Percentiles rank a stretch among this genome's conserved stretches.
These are phyloP conservation scores for Mythimna loreyi DNA, from an alignment of 2,888 invertebrate genomes.

Conservation along the genomic window DNA sequence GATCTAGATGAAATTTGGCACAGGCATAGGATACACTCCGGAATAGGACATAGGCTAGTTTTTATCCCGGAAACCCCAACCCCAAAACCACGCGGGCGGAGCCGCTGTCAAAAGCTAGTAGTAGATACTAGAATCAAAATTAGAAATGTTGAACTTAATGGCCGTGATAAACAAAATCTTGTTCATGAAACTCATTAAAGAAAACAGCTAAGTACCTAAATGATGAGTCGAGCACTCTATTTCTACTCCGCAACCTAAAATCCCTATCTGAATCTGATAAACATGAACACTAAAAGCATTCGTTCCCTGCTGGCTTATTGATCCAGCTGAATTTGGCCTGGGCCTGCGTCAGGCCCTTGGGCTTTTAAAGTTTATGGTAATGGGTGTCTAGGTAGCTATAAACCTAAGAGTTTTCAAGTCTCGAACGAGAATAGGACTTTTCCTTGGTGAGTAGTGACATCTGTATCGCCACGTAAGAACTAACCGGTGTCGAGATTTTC, in stretches of 20 bases:
- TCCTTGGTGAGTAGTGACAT: too few species aligned
- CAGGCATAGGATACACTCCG: too few species aligned
- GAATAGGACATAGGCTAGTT: too few species aligned
- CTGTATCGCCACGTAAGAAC: too few species aligned
- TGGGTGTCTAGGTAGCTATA: neutral
- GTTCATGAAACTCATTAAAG: neutral
- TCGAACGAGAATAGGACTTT: neutral
- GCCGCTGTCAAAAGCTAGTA: too few species aligned
- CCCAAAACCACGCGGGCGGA: too few species aligned
- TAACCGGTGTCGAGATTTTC: too few species aligned
- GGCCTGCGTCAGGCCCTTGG: neutral
- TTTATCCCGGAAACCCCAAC: too few species aligned
- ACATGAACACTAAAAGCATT: slow-evolving; percentile 30
- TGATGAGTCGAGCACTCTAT: slow-evolving; percentile 1
- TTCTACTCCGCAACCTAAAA: neutral
- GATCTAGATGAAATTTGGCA: too few species aligned
- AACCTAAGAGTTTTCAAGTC: neutral
- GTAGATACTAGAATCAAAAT: too few species aligned
- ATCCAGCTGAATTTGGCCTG: slow-evolving; percentile 9
- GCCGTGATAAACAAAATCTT: neutral
- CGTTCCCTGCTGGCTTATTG: slow-evolving; percentile 24
- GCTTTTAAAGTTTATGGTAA: slow-evolving; percentile 17
- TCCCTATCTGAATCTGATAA: slow-evolving; percentile 8
- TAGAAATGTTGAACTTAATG: too few species aligned
- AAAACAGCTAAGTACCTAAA: neutral